Conservation (phyloP, 35 echinoderm and acorn worm species). For the Hemicentrotus pulcherrimus region DNA sequence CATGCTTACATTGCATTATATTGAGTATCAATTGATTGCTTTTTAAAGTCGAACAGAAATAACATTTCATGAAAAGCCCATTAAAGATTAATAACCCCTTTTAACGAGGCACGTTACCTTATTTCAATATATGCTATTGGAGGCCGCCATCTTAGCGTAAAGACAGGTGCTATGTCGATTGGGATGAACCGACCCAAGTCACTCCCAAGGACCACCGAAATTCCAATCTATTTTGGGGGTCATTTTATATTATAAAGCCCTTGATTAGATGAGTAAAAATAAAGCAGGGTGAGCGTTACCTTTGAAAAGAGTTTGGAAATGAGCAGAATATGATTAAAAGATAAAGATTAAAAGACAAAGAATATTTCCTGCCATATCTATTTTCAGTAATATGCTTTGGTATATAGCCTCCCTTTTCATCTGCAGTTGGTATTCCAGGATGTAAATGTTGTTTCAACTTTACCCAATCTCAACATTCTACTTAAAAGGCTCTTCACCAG, state of each 20-base stretch:
- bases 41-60: neutral
- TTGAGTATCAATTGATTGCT: no score
- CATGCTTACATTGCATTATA: no score
- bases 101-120: neutral
- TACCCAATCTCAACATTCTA: neutral
- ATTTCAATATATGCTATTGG: neutral
- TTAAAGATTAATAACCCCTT: neutral
- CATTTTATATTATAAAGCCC: neutral
- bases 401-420: no score
- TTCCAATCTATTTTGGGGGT: neutral
- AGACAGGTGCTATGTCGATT: neutral
- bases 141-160: neutral
- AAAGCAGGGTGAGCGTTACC: neutral
- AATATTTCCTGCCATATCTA: no score
- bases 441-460: no score
- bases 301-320: neutral
- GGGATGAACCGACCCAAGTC: neutral
- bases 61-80: neutral
- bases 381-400: no score
- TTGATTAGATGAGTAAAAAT: neutral
- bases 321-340: no score
- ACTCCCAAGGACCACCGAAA: neutral
- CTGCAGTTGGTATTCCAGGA: no score
- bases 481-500: neutral
- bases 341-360: no score